Evolutionary conservation across 30 jellyfish, hydroid and myxozoan species (phyloP), one percentile per base, ranked within the genome.

Genomic region (Hydractinia symbiolongicarpus): DNA sequence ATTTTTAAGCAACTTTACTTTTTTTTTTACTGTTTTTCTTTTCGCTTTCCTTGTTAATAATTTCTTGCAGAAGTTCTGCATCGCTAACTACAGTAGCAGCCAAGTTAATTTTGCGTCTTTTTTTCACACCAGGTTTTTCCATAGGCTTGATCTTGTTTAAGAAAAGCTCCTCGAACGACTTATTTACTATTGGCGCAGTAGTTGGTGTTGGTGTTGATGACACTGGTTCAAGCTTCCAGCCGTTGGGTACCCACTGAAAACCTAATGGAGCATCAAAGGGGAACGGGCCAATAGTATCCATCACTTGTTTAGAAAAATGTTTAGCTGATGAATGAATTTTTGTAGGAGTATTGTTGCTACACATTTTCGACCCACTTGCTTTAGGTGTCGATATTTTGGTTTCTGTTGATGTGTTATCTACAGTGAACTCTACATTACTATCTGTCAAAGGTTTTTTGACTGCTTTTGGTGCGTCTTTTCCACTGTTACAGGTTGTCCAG

Each of bases 81-180:
- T 79, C 85, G 51, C 61, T 79, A 5, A 79, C 82, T 8, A 79
- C 67, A 9, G 14, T 60, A 10, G 87, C 67, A 14, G 66, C 49
- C 85, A 66, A n/a, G 15, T 79, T 72, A 7, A 79, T 66, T 53
- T 58, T 79, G 66, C 72, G 54, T 40, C 82, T 7, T 64, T 50
- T 61, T 54, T 58, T 60, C 6, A 50, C 67, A 15, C 66, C 58
- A 40, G 55, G 21, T 20, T 79, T 79, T 15, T n/a, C 30, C 8
- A 64, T 21, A 8, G 55, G 79, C 67, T 61, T 79, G 13, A 61
- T 79, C 53, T 60, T 79, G 50, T 64, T 67, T 53, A 79, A 66
- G 21, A 61, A 14, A 11, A 79, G 9, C 68, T 60, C 87, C 54
- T 79, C 87, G 11, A 77, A 56, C 19, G 74, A 64, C 74, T 64